phyloP scores from a whole-genome alignment of 30 jellyfish, hydroid and myxozoan species.

The Aurelia sp. region DNA sequence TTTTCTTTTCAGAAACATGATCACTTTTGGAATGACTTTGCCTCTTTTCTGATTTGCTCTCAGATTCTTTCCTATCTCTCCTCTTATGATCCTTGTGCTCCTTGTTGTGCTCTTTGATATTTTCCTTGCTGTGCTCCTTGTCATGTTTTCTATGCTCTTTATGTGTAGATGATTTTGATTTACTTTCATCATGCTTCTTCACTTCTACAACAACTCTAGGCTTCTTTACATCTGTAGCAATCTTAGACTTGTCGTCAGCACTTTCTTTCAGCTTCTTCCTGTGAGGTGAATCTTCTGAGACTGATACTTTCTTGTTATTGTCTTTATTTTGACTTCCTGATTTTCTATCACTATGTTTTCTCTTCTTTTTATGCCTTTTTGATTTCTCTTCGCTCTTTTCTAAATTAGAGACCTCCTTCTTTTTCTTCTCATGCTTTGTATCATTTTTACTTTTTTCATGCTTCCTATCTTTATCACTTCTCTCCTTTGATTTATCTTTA shows the following conservation, averaged over 20 bases:
- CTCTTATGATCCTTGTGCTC: constrained; percentile 1
- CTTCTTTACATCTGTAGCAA: not conserved
- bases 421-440: constrained; percentile 12
- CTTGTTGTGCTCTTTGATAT: not conserved
- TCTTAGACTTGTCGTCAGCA: not conserved
- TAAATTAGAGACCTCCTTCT: not conserved
- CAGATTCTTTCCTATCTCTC: constrained; percentile 3
- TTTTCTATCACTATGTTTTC: constrained; percentile 6
- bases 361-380: constrained; percentile 15
- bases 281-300: not conserved
- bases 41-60: too few species aligned
- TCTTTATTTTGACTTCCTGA: not conserved
- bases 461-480: not conserved
- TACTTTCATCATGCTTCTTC: not conserved
- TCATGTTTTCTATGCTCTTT: not conserved
- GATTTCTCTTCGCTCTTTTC: not conserved
- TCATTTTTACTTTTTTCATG: not conserved
- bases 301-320: not conserved
- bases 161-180: constrained; percentile 8
- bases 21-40: not conserved
- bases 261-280: not conserved
- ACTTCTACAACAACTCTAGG: not conserved
- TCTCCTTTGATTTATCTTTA: constrained; percentile 36
- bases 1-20: not conserved
- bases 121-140: not conserved